Base-by-base conservation (phyloP, 2,797 vertebrate species). In the Fistularia tabacaria region DNA sequence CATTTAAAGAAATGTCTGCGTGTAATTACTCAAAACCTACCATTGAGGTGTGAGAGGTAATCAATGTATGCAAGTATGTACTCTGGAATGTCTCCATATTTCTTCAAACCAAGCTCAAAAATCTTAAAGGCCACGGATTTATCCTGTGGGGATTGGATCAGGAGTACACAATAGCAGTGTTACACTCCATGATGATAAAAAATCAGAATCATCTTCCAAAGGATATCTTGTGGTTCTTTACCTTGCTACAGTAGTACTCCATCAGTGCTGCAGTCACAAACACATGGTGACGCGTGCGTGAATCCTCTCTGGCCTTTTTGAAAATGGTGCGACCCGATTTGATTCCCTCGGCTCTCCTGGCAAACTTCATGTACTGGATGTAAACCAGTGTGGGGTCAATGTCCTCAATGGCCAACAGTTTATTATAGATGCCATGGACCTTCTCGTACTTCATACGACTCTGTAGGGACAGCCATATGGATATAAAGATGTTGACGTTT, bases 91-190 rank as follows among this genome's bases (percentile, higher is more conserved):
- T 99, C 97, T 10, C 97, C 97, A 1, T 99, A 99, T 84, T 99
- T 99, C 90, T 99, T 99, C 77, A 99, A 87, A 54, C 97, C 97
- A 37, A 99, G 91, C 78, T 99, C 97, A 90, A 99, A 99, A 85
- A 99, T 99, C 90, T 99, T 99, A 84, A 99, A 99, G 90, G 97
- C 97, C 90, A 99, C 97, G 3, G 97, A 98, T 82, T 99, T 99
- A 87, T 99, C 97, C 97, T 99, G 88, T 65, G 72, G 43, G 25
- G 10, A 7, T 6, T 3, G 25, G 25, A 25, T 25, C 25, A 25
- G 25, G 2, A 46, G n/a, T 46, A 6, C n/a, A 46, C 3, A 14
- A 14, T 13, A 14, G 14, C 6, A 13, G 14, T 14, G n/a, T 9
- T 9, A 46, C 4, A 45, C 9, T 45, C 11, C 43, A 45, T 6